Evolutionary conservation across 2,113 vertebrate species (phyloP).

Genomic region (Pelusios castaneus): DNA sequence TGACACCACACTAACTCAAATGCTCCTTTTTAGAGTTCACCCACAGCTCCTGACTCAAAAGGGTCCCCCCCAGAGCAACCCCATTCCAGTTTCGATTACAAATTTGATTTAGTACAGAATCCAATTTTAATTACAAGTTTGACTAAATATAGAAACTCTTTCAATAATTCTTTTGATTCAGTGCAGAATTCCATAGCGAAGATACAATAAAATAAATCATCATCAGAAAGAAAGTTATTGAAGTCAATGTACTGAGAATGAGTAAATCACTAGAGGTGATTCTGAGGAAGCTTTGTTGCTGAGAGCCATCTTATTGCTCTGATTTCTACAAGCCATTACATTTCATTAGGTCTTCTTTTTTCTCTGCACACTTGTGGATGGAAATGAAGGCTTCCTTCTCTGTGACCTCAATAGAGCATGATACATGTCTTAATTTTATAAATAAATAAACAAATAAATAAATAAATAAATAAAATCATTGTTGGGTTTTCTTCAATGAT

Average conservation of each 20-base stretch:
- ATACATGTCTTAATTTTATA: background rate
- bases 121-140: background rate
- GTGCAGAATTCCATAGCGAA: background rate
- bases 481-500: background rate
- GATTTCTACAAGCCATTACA: background rate
- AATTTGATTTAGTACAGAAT: background rate
- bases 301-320: background rate
- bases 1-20: background rate
- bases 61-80: background rate
- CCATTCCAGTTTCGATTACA: background rate
- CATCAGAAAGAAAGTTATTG: background rate
- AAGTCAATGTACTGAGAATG: background rate
- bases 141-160: background rate
- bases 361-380: background rate
- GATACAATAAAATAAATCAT: constrained; percentile 5
- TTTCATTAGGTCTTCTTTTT: background rate
- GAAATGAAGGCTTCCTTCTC: background rate
- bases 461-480: accelerated
- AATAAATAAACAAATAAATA: background rate
- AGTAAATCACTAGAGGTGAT: background rate
- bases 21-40: background rate
- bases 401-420: background rate
- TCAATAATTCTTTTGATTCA: background rate
- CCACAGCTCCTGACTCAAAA: background rate
- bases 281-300: constrained; percentile 16